Conservation (phyloP, 1,140 invertebrate species). For the Neodiprion lecontei region DNA sequence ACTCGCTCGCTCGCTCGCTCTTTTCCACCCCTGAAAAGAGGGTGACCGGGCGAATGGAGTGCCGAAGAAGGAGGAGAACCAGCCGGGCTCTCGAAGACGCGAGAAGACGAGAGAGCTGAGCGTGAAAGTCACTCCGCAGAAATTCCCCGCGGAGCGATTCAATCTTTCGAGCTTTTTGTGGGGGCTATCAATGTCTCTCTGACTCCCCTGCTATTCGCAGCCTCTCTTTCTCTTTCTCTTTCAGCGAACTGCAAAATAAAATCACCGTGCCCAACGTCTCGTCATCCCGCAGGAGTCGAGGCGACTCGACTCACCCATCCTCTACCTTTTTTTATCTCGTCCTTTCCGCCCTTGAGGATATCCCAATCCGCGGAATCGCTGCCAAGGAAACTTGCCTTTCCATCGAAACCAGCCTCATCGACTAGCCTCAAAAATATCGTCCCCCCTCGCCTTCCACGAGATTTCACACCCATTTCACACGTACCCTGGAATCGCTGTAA, state of each 20-base stretch:
- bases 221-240: no score
- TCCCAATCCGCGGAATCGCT: neutral
- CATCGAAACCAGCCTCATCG: neutral
- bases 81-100: no score
- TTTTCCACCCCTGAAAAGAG: neutral
- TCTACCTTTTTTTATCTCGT: no score
- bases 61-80: neutral
- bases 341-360: no score
- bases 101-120: neutral
- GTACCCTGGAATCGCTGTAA: no score
- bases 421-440: neutral
- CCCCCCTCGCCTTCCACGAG: neutral
- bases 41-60: neutral
- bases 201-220: neutral
- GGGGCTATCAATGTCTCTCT: conserved; percentile 33
- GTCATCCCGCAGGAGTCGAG: no score
- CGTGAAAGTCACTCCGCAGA: conserved; percentile 1
- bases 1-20: no score
- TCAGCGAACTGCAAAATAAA: neutral
- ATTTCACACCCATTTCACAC: no score
- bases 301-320: no score
- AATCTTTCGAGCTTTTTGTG: conserved; percentile 40
- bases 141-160: conserved; percentile 42
- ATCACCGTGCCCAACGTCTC: neutral
- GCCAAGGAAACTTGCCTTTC: neutral